Conservation (phyloP, 2,113 vertebrate genomes). For the Brienomyrus longianalis region DNA sequence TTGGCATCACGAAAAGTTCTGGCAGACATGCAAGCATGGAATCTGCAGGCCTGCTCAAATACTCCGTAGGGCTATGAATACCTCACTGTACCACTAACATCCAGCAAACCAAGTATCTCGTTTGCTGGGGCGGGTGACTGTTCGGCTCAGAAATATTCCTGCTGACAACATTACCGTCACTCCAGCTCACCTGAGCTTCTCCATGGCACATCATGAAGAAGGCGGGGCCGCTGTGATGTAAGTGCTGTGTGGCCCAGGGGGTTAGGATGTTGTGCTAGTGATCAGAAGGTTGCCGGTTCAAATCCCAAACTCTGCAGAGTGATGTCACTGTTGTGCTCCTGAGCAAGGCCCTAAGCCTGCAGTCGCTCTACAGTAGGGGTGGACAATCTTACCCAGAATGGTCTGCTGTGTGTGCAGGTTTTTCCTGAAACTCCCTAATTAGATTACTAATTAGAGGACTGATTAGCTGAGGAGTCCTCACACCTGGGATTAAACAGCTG, state of each 20-base stretch:
- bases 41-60: neutral
- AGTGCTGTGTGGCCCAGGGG: neutral
- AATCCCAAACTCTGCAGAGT: neutral
- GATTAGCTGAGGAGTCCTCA: too few species aligned
- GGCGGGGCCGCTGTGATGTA: neutral
- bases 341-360: neutral
- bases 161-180: neutral
- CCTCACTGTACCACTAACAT: neutral
- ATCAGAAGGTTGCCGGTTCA: neutral
- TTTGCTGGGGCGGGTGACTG: neutral
- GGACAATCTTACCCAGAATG: too few species aligned
- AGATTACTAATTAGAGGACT: too few species aligned
- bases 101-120: neutral
- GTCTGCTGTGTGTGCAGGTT: too few species aligned
- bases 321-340: neutral
- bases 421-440: too few species aligned
- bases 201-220: neutral
- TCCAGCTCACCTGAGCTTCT: neutral
- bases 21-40: neutral
- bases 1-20: neutral
- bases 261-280: neutral
- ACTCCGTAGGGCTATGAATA: neutral
- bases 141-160: neutral
- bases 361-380: neutral
- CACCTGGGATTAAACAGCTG: too few species aligned